A percentile compares a stretch with the other conserved stretches of the same genome.
Conservation (phyloP, 2,888 invertebrate species). For the Petrolisthes manimaculis region DNA sequence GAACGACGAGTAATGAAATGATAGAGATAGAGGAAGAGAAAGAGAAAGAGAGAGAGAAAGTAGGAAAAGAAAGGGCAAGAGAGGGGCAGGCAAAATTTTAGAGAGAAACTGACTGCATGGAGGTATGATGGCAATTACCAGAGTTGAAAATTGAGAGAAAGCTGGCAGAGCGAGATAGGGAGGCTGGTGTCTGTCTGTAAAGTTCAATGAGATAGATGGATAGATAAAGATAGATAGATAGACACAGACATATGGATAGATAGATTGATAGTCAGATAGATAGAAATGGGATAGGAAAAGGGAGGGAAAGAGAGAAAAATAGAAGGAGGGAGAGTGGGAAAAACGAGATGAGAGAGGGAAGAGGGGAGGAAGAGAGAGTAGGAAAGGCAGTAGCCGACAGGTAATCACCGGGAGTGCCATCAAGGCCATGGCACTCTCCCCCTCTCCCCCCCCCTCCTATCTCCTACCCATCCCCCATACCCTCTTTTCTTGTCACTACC, state of each 20-base stretch:
- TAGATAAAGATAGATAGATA: background rate
- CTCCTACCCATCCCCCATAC: background rate
- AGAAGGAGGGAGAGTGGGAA: slow-evolving; percentile 25
- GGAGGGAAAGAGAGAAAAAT: slow-evolving; percentile 34
- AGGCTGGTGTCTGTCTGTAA: too few relatives aligned
- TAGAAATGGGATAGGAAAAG: slow-evolving; percentile 31
- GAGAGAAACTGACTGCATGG: background rate
- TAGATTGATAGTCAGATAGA: slow-evolving; percentile 4
- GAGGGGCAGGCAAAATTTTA: background rate
- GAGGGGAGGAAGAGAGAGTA: slow-evolving; percentile 7
- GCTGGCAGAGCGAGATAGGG: too few relatives aligned
- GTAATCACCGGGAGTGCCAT: slow-evolving; percentile 35
- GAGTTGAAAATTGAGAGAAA: too few relatives aligned
- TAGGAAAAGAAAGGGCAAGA: background rate
- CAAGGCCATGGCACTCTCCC: slow-evolving; percentile 44
- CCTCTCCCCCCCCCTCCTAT: slow-evolving; percentile 44
- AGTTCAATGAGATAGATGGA: background rate
- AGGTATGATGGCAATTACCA: too few relatives aligned
- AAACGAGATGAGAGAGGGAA: background rate
- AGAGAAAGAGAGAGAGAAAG: background rate
- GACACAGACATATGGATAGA: background rate
- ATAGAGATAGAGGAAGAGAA: slow-evolving; percentile 18
- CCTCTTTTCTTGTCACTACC: background rate
- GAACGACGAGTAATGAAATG: background rate
- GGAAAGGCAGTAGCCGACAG: slow-evolving; percentile 2